These are phyloP conservation scores for Corythornis vintsioides DNA, from an alignment of 2,113 vertebrate genomes.

Conservation along the genomic window DNA sequence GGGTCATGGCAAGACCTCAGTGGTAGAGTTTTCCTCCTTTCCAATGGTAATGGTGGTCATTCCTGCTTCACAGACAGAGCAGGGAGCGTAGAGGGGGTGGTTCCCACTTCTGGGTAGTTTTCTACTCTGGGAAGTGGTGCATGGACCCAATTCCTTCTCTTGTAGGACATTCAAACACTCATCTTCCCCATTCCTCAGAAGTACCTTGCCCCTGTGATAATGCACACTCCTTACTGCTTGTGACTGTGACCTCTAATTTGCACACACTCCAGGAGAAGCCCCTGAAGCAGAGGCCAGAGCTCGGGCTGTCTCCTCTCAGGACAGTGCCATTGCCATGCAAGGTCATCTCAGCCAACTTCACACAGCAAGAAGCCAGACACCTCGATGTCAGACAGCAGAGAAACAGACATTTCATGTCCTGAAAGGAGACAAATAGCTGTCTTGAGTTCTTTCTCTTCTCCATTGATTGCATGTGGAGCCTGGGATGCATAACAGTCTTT, in stretches of 20 bases:
- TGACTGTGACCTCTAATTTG: background rate
- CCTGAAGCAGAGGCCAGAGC: background rate
- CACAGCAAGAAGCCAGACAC: background rate
- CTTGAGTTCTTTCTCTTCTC: background rate
- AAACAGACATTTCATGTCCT: slow-evolving; percentile 54
- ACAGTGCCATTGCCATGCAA: background rate
- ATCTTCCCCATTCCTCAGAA: background rate
- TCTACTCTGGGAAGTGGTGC: rapidly evolving
- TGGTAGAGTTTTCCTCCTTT: background rate
- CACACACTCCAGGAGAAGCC: background rate
- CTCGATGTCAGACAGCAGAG: background rate
- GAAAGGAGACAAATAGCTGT: background rate
- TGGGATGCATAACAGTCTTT: slow-evolving; percentile 6
- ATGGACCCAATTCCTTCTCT: background rate
- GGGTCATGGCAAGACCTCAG: background rate
- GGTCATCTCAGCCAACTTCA: background rate
- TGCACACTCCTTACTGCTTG: background rate
- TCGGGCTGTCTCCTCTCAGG: background rate
- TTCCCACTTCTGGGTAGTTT: background rate
- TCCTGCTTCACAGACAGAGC: background rate
- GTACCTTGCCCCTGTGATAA: background rate
- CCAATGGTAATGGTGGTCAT: rapidly evolving
- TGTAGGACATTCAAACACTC: rapidly evolving
- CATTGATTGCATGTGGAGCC: background rate
- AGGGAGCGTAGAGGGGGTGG: background rate